Base-by-base conservation (phyloP, 2,888 invertebrate genomes). In the Pterostichus madidus region DNA sequence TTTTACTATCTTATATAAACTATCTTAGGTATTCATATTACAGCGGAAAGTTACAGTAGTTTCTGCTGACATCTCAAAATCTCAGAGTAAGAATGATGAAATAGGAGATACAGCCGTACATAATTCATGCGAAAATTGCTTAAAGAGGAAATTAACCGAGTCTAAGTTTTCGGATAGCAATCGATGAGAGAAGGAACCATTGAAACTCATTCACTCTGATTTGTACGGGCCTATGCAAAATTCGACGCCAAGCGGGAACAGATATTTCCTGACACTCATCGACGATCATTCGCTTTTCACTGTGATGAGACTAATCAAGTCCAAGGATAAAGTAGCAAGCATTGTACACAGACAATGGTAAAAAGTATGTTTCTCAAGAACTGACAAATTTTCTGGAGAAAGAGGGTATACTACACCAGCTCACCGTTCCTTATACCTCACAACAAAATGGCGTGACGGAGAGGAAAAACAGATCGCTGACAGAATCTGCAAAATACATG, bases 371-470 rank as follows among this genome's bases (percentile, higher is more conserved):
- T n/a, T n/a, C n/a, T n/a, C n/a, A n/a, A n/a, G n/a, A n/a, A n/a
- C n/a, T n/a, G n/a, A n/a, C n/a, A n/a, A n/a, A n/a, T n/a, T n/a
- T n/a, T n/a, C n/a, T n/a, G n/a, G n/a, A n/a, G n/a, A 73, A 83
- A 5, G 53, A 83, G 39, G 87, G 87, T 10, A 88, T 88, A 17
- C 59, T 68, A 5, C 88, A 89, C 83, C 86, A 88, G 83, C 83
- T 84, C 5, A 87, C 88, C 0, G 85, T 85, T 0, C 85, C 87
- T 0, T 87, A 89, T 53, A 87, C 85, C 0, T 88, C 88, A 1
- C 84, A 88, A 80, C 87, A 88, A 75, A 89, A 89, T 84, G 88
- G 88, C 0, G 84, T 85, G 10, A 86, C 87, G 2, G 87, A 89
- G 77, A 49, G 85, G 15, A 84, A 84, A 53, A 87, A 86, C 56